Evolutionary conservation across 2,888 invertebrate genomes (phyloP).

Genomic region (Galerucella calmariensis): DNA sequence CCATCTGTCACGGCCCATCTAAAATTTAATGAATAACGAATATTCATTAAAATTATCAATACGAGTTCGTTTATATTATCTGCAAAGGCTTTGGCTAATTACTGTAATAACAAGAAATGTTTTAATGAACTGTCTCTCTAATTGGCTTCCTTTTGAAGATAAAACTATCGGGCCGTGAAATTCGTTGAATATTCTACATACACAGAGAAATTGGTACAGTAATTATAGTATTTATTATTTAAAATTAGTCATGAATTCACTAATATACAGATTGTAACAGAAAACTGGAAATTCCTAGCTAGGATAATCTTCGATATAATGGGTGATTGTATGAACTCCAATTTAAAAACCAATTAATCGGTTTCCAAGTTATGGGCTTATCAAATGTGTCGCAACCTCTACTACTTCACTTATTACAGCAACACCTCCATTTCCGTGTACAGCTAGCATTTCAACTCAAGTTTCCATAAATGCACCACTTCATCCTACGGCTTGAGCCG

Average conservation of each 20-base stretch:
- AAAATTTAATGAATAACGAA: background rate
- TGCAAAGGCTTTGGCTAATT: background rate
- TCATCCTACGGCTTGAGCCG: too few relatives aligned
- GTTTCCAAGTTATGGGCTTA: too few relatives aligned
- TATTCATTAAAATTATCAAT: background rate
- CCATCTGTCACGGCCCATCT: background rate
- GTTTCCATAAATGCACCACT: too few relatives aligned
- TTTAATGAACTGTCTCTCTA: constrained; percentile 9
- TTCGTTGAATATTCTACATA: background rate
- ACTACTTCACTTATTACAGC: too few relatives aligned
- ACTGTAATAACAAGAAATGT: constrained; percentile 1
- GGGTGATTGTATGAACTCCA: too few relatives aligned
- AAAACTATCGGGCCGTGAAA: constrained; percentile 12
- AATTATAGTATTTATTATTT: background rate
- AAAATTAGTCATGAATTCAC: background rate
- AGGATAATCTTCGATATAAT: too few relatives aligned
- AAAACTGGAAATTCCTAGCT: background rate
- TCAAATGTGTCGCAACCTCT: too few relatives aligned
- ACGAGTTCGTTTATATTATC: background rate
- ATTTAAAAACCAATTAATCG: too few relatives aligned
- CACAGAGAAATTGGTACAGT: background rate
- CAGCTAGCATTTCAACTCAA: too few relatives aligned
- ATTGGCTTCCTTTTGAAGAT: constrained; percentile 1
- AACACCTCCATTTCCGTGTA: too few relatives aligned
- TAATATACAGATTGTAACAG: background rate